A percentile compares a stretch with the other conserved stretches of the same genome.
Conservation (phyloP, 2,113 vertebrate species). For the Campylomormyrus tamandua region DNA sequence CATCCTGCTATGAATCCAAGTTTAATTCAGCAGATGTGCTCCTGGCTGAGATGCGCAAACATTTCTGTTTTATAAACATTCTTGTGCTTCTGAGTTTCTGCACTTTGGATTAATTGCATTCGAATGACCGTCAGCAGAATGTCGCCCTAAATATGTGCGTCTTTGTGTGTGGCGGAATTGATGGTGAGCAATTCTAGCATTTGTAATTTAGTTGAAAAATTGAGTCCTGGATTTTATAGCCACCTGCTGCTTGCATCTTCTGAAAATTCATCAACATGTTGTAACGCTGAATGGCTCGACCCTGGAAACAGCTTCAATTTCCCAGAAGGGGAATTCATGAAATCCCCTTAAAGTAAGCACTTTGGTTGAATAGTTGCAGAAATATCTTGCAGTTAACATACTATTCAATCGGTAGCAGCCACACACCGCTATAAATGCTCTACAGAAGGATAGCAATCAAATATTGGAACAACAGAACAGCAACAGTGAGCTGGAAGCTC, state of each 20-base stretch:
- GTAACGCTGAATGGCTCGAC: not conserved
- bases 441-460: not conserved
- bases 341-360: not conserved
- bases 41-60: not conserved
- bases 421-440: not conserved
- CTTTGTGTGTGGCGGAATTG: not conserved
- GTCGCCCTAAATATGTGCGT: not conserved
- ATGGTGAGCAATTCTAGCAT: not conserved
- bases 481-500: not conserved
- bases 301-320: not conserved
- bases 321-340: not conserved
- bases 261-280: not conserved
- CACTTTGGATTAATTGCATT: not conserved
- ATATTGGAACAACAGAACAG: not conserved
- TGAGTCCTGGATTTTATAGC: not conserved
- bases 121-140: not conserved
- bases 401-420: not conserved
- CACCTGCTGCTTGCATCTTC: not conserved
- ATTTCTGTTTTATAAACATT: not conserved
- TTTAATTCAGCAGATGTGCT: not conserved
- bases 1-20: not conserved
- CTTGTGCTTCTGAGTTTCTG: not conserved
- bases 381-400: not conserved
- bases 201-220: constrained; percentile 3
- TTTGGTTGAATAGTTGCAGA: not conserved